These are phyloP conservation scores for Sminthurides aquaticus DNA, from an alignment of 2,888 invertebrate species.

Conservation along the genomic window DNA sequence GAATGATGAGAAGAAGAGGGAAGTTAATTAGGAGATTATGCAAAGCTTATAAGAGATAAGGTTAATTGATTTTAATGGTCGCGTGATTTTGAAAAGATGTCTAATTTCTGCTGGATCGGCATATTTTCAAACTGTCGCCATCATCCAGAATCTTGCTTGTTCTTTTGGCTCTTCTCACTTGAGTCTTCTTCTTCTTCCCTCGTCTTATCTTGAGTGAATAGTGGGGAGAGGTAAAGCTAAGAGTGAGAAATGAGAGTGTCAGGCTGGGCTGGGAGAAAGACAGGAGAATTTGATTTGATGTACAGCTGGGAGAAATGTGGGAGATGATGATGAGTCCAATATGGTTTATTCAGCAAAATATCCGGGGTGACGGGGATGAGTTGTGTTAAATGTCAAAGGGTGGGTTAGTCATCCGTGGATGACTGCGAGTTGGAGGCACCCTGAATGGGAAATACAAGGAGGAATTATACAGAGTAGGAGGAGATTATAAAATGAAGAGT, in stretches of 20 bases:
- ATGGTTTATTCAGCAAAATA: neutral
- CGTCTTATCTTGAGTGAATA: no score
- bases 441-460: no score
- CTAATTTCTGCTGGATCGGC: constrained; percentile 21
- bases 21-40: constrained; percentile 22
- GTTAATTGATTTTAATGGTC: constrained; percentile 23
- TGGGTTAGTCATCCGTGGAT: neutral
- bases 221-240: neutral
- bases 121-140: constrained; percentile 9
- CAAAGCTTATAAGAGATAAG: constrained; percentile 23
- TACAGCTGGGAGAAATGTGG: neutral
- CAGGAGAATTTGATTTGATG: no score
- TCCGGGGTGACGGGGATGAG: neutral
- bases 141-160: neutral
- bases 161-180: neutral
- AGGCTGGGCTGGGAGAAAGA: no score
- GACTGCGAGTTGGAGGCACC: no score
- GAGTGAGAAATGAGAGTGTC: neutral
- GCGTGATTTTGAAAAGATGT: constrained; percentile 20
- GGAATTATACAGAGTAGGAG: no score
- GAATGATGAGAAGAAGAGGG: no score
- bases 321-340: neutral
- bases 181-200: no score
- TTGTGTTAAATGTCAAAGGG: neutral
- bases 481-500: no score